A percentile compares a stretch with the other conserved stretches of the same genome.
These are phyloP conservation scores for Miichthys miiuy DNA, from an alignment of 2,797 vertebrate genomes.

Conservation along the genomic window DNA sequence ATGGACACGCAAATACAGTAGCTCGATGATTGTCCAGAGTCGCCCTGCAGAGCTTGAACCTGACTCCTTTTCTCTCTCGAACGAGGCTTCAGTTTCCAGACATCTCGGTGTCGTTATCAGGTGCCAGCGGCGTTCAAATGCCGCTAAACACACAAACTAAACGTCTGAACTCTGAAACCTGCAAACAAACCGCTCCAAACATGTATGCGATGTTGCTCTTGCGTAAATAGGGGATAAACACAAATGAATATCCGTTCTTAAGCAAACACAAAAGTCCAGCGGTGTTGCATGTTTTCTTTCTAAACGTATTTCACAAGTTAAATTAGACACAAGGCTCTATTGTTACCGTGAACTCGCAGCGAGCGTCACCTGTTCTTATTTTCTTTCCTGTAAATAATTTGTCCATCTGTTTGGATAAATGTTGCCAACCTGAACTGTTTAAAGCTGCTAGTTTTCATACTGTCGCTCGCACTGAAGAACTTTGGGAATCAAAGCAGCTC, in stretches of 20 bases:
- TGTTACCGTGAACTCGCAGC: not conserved
- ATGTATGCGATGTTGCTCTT: not conserved
- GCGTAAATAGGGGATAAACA: not conserved
- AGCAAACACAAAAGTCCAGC: not conserved
- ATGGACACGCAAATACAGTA: not conserved
- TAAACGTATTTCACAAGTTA: no score
- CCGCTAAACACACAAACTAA: not conserved
- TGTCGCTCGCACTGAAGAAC: not conserved
- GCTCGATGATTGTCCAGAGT: constrained; percentile 7
- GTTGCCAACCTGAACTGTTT: not conserved
- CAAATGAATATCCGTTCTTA: not conserved
- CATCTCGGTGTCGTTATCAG: not conserved
- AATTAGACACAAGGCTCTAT: not conserved
- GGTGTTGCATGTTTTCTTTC: no score
- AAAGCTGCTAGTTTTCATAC: not conserved
- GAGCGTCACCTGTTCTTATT: not conserved
- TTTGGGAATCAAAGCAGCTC: not conserved
- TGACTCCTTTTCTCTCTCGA: not conserved
- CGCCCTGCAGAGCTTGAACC: constrained; percentile 13
- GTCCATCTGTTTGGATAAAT: not conserved
- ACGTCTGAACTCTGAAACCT: not conserved
- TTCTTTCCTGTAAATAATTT: not conserved
- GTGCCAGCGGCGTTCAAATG: not conserved
- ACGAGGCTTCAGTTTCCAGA: not conserved
- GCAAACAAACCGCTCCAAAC: not conserved